Percentiles rank a stretch among this genome's conserved stretches.
These are phyloP conservation scores for Anagyrus pseudococci DNA, from an alignment of 2,888 invertebrate species.

Conservation along the genomic window DNA sequence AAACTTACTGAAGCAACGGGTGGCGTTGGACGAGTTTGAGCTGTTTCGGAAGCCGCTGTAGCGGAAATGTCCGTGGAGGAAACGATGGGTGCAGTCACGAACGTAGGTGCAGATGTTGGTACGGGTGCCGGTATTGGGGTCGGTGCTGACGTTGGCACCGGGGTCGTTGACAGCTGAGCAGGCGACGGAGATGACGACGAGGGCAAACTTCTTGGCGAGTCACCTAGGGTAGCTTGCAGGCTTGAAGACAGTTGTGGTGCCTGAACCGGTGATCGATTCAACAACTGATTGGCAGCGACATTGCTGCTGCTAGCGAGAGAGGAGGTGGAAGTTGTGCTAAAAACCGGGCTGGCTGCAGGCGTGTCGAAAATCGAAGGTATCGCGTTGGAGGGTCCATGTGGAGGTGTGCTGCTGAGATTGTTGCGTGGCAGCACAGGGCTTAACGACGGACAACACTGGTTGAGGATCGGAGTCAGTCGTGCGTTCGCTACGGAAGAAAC, in stretches of 20 bases:
- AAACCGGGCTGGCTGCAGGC: slow-evolving; percentile 54
- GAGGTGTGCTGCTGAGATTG: slow-evolving; percentile 39
- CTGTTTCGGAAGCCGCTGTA: background rate
- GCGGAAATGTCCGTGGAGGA: background rate
- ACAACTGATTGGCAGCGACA: slow-evolving; percentile 2
- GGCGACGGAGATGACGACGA: slow-evolving; percentile 15
- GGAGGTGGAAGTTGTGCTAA: slow-evolving; percentile 57
- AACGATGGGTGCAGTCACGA: background rate
- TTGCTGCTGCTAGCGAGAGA: slow-evolving; percentile 38
- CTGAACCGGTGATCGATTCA: slow-evolving; percentile 31
- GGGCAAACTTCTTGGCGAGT: slow-evolving; percentile 10
- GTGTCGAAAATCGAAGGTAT: slow-evolving; percentile 49
- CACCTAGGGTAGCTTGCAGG: background rate
- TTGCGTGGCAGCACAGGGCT: slow-evolving; percentile 52
- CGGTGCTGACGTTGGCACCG: slow-evolving; percentile 2
- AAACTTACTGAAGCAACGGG: too few relatives aligned
- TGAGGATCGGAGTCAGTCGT: slow-evolving; percentile 54
- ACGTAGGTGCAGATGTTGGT: background rate
- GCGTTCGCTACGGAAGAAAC: slow-evolving; percentile 46
- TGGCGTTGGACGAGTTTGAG: too few relatives aligned
- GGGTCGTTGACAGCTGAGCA: background rate
- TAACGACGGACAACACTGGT: slow-evolving; percentile 49
- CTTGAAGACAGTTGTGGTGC: slow-evolving; percentile 32
- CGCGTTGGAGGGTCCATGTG: slow-evolving; percentile 19
- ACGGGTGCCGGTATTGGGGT: background rate